Evolutionary conservation across 2,113 vertebrate species (phyloP).

Genomic region (Protobothrops mucrosquamatus): DNA sequence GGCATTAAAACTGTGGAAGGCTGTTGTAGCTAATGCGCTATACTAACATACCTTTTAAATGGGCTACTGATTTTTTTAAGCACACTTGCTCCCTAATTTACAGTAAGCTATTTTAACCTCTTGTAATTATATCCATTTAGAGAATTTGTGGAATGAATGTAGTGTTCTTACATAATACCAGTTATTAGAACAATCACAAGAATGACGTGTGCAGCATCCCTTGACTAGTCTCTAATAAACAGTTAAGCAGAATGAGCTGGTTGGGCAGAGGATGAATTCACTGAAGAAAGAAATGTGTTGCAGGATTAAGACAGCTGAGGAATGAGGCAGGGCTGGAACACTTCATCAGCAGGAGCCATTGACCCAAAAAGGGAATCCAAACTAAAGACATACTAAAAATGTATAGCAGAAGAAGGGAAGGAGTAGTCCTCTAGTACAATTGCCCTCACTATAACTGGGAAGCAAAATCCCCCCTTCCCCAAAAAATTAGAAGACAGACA

Average conservation of each 20-base stretch:
- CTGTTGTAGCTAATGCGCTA: fast-evolving
- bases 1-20: neutral
- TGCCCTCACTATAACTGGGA: neutral
- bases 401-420: neutral
- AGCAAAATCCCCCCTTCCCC: too few relatives aligned
- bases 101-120: neutral
- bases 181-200: conserved; percentile 13
- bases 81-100: neutral
- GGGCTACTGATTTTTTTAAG: conserved; percentile 18
- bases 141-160: conserved; percentile 35
- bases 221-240: neutral
- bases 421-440: neutral
- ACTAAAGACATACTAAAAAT: neutral
- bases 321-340: neutral
- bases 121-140: conserved; percentile 27
- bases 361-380: neutral
- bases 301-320: neutral
- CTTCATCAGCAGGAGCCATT: neutral
- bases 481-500: neutral
- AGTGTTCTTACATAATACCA: neutral
- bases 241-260: neutral
- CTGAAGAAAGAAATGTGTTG: neutral
- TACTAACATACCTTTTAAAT: neutral
- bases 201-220: neutral
- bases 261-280: neutral